Evolutionary conservation across 2,113 vertebrate species (phyloP).

Genomic region (Neolamprologus longior): DNA sequence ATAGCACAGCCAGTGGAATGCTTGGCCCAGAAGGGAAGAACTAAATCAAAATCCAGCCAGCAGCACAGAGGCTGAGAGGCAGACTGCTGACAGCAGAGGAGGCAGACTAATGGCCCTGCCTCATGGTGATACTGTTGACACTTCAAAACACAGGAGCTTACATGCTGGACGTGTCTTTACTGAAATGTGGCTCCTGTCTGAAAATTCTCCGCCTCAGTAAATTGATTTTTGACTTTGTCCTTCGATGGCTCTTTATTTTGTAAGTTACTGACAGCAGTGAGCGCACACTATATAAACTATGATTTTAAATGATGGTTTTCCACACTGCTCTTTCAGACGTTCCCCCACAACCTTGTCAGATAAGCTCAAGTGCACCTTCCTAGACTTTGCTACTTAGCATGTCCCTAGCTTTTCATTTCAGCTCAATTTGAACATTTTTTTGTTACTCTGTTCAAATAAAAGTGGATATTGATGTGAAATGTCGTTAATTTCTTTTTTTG

Average conservation of each 20-base stretch:
- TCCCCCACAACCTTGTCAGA: not conserved
- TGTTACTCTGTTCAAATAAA: not conserved
- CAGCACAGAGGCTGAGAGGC: slow-evolving; percentile 1
- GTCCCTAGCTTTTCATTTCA: not conserved
- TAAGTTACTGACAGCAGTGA: not conserved
- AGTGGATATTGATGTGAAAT: not conserved
- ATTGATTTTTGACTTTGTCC: not conserved
- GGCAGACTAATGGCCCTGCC: slow-evolving; percentile 44
- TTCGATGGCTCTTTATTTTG: not conserved
- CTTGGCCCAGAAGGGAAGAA: slow-evolving; percentile 15
- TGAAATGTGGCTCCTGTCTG: slow-evolving; percentile 3
- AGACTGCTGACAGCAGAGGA: slow-evolving; percentile 30
- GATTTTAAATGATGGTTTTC: not conserved
- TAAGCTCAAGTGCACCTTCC: not conserved
- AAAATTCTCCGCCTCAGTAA: not conserved
- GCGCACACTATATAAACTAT: not conserved
- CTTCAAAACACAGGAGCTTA: slow-evolving; percentile 24
- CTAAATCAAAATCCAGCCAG: slow-evolving; percentile 30
- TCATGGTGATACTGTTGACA: slow-evolving; percentile 40
- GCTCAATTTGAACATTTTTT: not conserved
- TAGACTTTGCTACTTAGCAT: not conserved
- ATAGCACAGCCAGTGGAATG: slow-evolving; percentile 36
- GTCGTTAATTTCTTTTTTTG: not conserved
- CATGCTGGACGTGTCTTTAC: not conserved
- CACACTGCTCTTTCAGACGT: not conserved